These are phyloP conservation scores for Cheilinus undulatus DNA, from an alignment of 2,113 vertebrate genomes.

Conservation along the genomic window DNA sequence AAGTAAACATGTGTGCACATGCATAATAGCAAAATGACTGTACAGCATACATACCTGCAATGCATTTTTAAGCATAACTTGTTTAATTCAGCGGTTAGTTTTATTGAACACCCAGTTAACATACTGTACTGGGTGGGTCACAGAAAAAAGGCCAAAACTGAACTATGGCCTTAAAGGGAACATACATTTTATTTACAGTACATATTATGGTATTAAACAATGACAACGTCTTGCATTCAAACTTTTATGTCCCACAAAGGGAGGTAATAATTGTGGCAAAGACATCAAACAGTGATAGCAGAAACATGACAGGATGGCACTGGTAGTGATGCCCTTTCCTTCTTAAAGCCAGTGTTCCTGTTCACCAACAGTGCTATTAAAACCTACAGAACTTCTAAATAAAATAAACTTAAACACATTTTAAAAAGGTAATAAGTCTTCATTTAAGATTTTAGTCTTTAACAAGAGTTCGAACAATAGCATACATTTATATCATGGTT, in stretches of 20 bases:
- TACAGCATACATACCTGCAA: slow-evolving; percentile 62
- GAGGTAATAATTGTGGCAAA: slow-evolving; percentile 58
- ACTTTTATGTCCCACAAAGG: slow-evolving; percentile 62
- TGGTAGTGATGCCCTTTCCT: slow-evolving; percentile 41
- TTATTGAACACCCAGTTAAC: slow-evolving; percentile 71
- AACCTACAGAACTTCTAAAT: slow-evolving; percentile 73
- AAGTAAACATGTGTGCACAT: not conserved
- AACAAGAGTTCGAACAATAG: slow-evolving; percentile 65
- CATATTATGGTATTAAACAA: slow-evolving; percentile 63
- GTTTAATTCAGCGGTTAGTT: slow-evolving; percentile 79
- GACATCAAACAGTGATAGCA: slow-evolving; percentile 73
- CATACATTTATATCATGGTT: slow-evolving; percentile 69
- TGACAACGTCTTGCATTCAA: slow-evolving; percentile 71
- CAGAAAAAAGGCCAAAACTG: slow-evolving; percentile 68
- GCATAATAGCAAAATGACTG: slow-evolving; percentile 17
- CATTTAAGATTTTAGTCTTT: slow-evolving; percentile 72
- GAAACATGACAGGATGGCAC: slow-evolving; percentile 66
- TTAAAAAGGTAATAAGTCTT: slow-evolving; percentile 70
- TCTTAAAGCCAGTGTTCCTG: slow-evolving; percentile 52
- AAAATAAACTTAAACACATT: slow-evolving; percentile 70
- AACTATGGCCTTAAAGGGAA: slow-evolving; percentile 57
- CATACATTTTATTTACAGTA: slow-evolving; percentile 72
- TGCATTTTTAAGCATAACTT: slow-evolving; percentile 68
- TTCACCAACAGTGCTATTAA: slow-evolving; percentile 70
- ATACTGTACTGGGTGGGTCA: slow-evolving; percentile 72